Conservation (phyloP, 1,140 invertebrate species). For the Physella acuta region DNA sequence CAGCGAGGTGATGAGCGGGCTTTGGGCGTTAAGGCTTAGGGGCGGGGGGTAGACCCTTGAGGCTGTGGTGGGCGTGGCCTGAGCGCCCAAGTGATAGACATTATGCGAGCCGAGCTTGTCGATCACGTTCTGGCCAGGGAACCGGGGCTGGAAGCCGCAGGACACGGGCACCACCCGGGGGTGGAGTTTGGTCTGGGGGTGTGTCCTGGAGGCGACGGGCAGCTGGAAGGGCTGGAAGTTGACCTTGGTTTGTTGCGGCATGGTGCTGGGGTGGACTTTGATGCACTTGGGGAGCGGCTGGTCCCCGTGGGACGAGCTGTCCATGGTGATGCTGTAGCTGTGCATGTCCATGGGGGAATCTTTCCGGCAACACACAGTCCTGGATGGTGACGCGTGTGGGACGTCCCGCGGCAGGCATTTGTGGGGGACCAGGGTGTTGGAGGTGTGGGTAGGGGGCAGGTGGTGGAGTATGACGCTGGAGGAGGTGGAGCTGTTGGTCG, state of each 20-base stretch:
- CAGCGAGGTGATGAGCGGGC: slow-evolving; percentile 22
- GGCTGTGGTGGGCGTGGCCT: not conserved
- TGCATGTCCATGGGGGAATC: slow-evolving; percentile 20
- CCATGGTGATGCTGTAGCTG: slow-evolving; percentile 2
- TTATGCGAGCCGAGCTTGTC: slow-evolving; percentile 7
- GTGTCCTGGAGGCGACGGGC: not conserved
- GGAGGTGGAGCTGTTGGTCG: not conserved
- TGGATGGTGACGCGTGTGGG: not conserved
- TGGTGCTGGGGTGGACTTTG: not conserved
- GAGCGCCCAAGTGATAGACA: not conserved
- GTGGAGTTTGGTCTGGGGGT: not conserved
- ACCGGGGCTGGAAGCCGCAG: not conserved
- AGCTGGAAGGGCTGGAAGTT: slow-evolving; percentile 11
- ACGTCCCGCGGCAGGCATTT: not conserved
- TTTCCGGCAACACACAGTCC: slow-evolving; percentile 5
- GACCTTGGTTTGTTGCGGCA: not conserved
- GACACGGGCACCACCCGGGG: not conserved
- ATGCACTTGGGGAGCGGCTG: slow-evolving; percentile 1
- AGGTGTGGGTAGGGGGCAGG: not conserved
- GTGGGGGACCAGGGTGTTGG: not conserved
- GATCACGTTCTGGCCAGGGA: not conserved
- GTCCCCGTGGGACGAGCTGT: slow-evolving; percentile 2
- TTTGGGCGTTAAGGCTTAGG: not conserved
- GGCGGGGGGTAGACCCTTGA: slow-evolving; percentile 1
- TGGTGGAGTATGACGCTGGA: not conserved